Conservation (phyloP, 2,888 invertebrate species). For the Cantharis rufa region DNA sequence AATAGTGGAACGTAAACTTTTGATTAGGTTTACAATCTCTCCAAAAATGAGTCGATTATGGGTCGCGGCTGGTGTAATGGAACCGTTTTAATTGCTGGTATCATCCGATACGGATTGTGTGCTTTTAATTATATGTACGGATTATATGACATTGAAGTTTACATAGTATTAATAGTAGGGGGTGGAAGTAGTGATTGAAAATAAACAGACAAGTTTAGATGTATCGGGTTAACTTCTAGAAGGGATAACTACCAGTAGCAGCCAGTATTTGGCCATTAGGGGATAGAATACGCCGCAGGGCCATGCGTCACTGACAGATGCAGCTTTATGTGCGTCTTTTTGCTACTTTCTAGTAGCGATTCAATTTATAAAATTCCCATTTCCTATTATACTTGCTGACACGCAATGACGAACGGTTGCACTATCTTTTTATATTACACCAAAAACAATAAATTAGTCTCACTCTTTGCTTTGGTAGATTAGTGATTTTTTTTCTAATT, state of each 20-base stretch:
- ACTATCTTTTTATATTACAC: background rate
- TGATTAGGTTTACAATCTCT: background rate
- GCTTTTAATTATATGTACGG: background rate
- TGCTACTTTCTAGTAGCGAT: conserved; percentile 26
- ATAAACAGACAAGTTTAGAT: conserved; percentile 18
- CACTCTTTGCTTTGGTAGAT: background rate
- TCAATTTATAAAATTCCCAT: conserved; percentile 27
- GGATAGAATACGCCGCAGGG: conserved; percentile 22
- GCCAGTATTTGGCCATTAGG: conserved; percentile 27
- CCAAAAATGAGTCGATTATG: background rate
- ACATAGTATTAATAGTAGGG: conserved; percentile 3
- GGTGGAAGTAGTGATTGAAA: conserved; percentile 19
- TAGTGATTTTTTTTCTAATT: background rate
- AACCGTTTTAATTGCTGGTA: background rate
- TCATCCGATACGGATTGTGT: background rate
- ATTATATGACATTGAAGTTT: conserved; percentile 13
- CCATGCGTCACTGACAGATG: conserved; percentile 30
- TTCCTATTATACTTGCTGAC: conserved; percentile 19
- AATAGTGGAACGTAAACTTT: background rate
- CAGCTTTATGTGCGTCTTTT: conserved; percentile 26
- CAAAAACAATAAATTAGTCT: background rate
- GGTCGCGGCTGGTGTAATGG: background rate
- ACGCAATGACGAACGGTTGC: conserved; percentile 19
- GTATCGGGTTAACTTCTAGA: conserved; percentile 20
- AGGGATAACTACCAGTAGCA: conserved; percentile 20